phyloP scores from a whole-genome alignment of 2,888 invertebrate genomes.

The Rhagium mordax region DNA sequence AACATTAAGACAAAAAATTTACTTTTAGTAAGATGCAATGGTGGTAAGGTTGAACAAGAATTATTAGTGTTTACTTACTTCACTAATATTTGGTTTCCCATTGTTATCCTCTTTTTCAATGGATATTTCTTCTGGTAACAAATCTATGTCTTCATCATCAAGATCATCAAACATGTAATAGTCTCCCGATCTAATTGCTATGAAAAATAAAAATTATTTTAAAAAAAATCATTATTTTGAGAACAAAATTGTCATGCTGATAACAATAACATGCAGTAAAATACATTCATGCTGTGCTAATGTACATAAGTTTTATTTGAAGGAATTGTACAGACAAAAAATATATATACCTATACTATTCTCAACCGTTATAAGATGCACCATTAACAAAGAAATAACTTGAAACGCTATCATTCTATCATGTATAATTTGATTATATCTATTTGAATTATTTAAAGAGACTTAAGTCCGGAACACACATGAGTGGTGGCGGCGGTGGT shows the following conservation, averaged over 20 bases:
- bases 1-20: not conserved
- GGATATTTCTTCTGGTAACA: constrained; percentile 63
- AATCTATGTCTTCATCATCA: constrained; percentile 84
- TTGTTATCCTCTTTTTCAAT: constrained; percentile 49
- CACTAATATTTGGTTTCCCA: constrained; percentile 59
- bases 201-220: constrained; percentile 55
- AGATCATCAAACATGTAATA: constrained; percentile 99
- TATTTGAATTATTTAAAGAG: too few relatives aligned
- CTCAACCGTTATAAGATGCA: too few relatives aligned
- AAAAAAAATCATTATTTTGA: constrained; percentile 31
- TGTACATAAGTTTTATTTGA: not conserved
- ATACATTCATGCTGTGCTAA: not conserved
- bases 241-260: not conserved
- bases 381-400: too few relatives aligned
- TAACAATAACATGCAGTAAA: not conserved
- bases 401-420: too few relatives aligned
- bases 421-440: too few relatives aligned
- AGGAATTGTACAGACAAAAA: not conserved
- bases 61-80: constrained; percentile 59
- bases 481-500: too few relatives aligned
- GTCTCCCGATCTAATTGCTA: constrained; percentile 98
- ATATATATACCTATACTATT: not conserved
- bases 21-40: not conserved
- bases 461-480: too few relatives aligned
- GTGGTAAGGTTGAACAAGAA: not conserved